Percentiles rank a stretch among this genome's conserved stretches.
phyloP scores from a whole-genome alignment of 2,888 invertebrate species.

The Spialia ferax region DNA sequence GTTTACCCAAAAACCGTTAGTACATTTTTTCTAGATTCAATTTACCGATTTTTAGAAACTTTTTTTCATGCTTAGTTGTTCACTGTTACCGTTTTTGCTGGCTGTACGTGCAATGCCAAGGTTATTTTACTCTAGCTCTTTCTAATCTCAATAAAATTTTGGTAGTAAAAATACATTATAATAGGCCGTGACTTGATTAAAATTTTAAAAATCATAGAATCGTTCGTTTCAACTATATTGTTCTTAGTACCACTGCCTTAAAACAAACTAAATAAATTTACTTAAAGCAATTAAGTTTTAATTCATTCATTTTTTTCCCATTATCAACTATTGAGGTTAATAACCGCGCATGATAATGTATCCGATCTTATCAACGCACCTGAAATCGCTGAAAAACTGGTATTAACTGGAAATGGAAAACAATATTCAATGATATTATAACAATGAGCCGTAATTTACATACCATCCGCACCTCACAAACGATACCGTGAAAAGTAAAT shows the following conservation, averaged over 20 bases:
- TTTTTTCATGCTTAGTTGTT: constrained; percentile 25
- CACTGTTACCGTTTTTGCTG: constrained; percentile 18
- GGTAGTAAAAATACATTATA: not conserved
- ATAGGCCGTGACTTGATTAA: not conserved
- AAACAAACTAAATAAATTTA: no score
- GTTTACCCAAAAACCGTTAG: constrained; percentile 23
- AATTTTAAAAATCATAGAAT: not conserved
- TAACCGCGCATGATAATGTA: not conserved
- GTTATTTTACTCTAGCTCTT: constrained; percentile 13
- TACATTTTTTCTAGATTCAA: constrained; percentile 20
- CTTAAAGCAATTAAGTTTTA: no score
- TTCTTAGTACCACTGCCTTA: no score
- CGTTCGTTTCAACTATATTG: no score
- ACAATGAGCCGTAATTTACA: not conserved
- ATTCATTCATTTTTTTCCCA: not conserved
- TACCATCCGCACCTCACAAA: not conserved
- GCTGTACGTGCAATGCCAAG: constrained; percentile 34
- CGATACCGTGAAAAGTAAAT: not conserved
- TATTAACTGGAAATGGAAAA: not conserved
- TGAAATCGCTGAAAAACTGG: constrained; percentile 1
- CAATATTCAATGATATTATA: not conserved
- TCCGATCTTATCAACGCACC: not conserved
- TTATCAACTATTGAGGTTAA: constrained; percentile 1
- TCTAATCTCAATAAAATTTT: constrained; percentile 12
- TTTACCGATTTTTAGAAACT: constrained; percentile 18